Conservation (phyloP, 2,113 vertebrate species). For the Rhipidura dahli region DNA sequence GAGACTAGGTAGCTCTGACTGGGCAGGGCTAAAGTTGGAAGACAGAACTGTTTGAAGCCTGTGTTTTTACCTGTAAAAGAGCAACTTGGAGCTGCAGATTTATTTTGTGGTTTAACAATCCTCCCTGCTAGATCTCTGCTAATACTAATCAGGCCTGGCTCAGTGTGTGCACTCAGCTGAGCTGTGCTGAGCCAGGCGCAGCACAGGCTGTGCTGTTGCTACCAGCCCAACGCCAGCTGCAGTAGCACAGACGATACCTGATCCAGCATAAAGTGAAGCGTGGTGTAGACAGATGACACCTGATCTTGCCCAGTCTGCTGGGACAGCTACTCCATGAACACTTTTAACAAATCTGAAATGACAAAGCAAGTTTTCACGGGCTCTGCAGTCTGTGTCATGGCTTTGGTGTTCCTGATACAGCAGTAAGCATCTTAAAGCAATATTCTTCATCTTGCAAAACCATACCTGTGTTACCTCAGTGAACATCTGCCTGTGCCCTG, state of each 20-base stretch:
- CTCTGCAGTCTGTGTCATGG: background rate
- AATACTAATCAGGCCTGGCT: slow-evolving; percentile 8
- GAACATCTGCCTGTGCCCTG: background rate
- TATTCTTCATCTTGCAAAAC: background rate
- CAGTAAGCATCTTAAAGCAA: background rate
- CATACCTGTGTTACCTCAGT: background rate
- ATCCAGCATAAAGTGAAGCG: slow-evolving; percentile 15
- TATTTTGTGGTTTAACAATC: background rate
- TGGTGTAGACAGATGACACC: slow-evolving; percentile 26
- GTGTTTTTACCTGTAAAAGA: background rate
- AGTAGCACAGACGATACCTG: background rate
- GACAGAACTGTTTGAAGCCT: background rate
- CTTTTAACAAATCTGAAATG: slow-evolving; percentile 35
- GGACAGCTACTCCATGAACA: background rate
- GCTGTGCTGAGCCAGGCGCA: background rate
- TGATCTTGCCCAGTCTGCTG: background rate
- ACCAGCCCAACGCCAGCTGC: slow-evolving; percentile 29
- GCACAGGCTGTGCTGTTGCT: slow-evolving; percentile 17
- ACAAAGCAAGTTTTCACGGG: background rate
- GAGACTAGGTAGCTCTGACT: background rate
- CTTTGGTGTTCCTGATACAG: background rate
- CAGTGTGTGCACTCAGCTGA: background rate
- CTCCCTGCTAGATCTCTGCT: background rate
- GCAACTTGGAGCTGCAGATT: background rate
- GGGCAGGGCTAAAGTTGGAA: background rate